A percentile compares a stretch with the other conserved stretches of the same genome.
phyloP scores from a whole-genome alignment of 2,888 invertebrate species.

The Alloscopus bannaensis region DNA sequence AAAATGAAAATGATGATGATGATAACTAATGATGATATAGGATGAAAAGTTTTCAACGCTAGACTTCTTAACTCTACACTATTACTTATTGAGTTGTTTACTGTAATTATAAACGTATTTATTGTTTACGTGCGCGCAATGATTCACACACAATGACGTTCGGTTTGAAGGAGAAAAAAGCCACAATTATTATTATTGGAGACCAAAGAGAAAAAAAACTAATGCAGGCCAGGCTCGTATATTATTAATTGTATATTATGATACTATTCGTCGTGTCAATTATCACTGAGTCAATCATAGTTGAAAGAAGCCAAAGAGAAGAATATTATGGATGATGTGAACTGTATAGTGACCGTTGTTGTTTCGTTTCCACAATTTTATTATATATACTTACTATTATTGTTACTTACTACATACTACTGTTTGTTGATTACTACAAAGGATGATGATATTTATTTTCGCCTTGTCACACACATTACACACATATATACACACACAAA shows the following conservation, averaged over 20 bases:
- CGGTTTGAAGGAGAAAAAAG: not conserved
- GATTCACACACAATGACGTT: constrained; percentile 44
- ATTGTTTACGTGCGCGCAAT: constrained; percentile 32
- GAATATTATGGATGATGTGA: too few relatives aligned
- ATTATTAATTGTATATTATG: constrained; percentile 21
- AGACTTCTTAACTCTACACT: constrained; percentile 25
- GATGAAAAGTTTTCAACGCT: too few relatives aligned
- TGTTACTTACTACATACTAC: constrained; percentile 3
- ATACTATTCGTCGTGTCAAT: too few relatives aligned
- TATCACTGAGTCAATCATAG: constrained; percentile 13
- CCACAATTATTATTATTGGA: too few relatives aligned
- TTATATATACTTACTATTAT: constrained; percentile 25
- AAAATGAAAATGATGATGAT: too few relatives aligned
- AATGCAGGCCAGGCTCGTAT: too few relatives aligned
- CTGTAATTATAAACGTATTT: not conserved
- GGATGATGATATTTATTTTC: constrained; percentile 51
- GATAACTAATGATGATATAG: too few relatives aligned
- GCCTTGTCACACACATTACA: constrained; percentile 39
- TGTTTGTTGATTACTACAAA: constrained; percentile 38
- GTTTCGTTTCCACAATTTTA: constrained; percentile 48
- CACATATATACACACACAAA: constrained; percentile 13
- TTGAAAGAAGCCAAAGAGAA: constrained; percentile 16
- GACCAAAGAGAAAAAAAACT: too few relatives aligned
- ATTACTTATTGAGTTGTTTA: not conserved
- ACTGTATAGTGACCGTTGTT: constrained; percentile 31